phyloP scores from a whole-genome alignment of 2,797 vertebrate genomes.

The Gastrophryne carolinensis region DNA sequence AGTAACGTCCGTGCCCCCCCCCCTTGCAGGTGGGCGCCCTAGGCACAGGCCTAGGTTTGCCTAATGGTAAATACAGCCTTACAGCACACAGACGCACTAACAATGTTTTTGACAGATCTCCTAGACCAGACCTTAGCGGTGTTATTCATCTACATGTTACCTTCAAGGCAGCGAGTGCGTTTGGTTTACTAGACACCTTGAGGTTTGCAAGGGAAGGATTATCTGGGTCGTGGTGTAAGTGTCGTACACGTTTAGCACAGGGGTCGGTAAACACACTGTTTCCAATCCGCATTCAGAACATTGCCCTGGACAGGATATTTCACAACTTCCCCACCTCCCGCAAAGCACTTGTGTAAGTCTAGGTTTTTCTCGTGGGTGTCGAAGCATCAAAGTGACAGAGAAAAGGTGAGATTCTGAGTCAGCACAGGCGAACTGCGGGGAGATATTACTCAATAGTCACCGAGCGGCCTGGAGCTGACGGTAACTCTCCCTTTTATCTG shows the following conservation, averaged over 20 bases:
- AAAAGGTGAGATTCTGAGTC: conserved; percentile 24
- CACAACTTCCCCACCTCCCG: conserved; percentile 12
- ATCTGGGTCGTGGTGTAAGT: neutral
- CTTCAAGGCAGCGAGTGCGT: too few species aligned
- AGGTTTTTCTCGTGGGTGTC: conserved; percentile 46
- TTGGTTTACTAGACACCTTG: neutral
- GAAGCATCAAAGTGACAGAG: neutral
- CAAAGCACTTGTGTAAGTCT: conserved; percentile 20
- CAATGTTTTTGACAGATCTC: too few species aligned
- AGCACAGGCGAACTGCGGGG: conserved; percentile 1
- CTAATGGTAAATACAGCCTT: too few species aligned
- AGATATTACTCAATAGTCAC: conserved; percentile 34
- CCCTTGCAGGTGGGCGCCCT: too few species aligned
- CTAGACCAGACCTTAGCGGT: too few species aligned
- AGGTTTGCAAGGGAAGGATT: neutral
- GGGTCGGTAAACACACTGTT: neutral
- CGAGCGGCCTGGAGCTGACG: conserved; percentile 10
- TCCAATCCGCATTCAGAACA: neutral
- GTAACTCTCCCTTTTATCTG: conserved; percentile 45
- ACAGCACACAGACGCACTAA: too few species aligned
- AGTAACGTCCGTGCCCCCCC: too few species aligned
- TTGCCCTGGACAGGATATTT: conserved; percentile 39
- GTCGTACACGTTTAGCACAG: neutral
- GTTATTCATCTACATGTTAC: too few species aligned
- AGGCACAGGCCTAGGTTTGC: too few species aligned